Conservation (phyloP, 2,113 vertebrate genomes). For the Noctilio leporinus region DNA sequence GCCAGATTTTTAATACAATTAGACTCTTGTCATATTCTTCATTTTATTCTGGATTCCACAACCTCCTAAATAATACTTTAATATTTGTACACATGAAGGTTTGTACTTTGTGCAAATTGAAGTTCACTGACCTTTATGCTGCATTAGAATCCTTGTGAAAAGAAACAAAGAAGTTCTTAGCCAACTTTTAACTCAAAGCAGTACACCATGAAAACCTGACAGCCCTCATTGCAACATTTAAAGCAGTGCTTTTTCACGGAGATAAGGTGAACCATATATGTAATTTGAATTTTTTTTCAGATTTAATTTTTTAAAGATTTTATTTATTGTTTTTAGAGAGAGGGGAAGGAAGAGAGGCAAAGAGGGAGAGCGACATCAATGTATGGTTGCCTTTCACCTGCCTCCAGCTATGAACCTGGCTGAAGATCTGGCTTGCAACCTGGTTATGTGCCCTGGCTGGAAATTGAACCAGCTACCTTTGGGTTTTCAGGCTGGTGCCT, state of each 20-base stretch:
- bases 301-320: too few relatives aligned
- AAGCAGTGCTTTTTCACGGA: neutral
- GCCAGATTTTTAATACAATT: neutral
- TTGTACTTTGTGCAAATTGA: neutral
- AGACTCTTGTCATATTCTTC: neutral
- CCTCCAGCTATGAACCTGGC: too few relatives aligned
- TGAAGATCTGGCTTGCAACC: too few relatives aligned
- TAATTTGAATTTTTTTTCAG: too few relatives aligned
- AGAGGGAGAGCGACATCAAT: too few relatives aligned
- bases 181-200: neutral
- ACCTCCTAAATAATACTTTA: neutral
- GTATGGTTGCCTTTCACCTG: too few relatives aligned
- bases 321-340: too few relatives aligned
- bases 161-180: neutral
- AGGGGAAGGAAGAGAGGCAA: too few relatives aligned
- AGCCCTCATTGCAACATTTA: neutral
- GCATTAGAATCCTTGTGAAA: constrained; percentile 2
- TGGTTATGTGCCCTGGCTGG: too few relatives aligned
- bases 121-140: neutral
- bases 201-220: neutral
- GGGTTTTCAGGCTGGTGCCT: too few relatives aligned
- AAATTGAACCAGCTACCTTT: too few relatives aligned
- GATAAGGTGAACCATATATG: neutral
- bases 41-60: neutral
- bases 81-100: neutral